Percentiles rank a stretch among this genome's conserved stretches.
These are phyloP conservation scores for Conistra vaccinii DNA, from an alignment of 2,888 invertebrate genomes.

Conservation along the genomic window DNA sequence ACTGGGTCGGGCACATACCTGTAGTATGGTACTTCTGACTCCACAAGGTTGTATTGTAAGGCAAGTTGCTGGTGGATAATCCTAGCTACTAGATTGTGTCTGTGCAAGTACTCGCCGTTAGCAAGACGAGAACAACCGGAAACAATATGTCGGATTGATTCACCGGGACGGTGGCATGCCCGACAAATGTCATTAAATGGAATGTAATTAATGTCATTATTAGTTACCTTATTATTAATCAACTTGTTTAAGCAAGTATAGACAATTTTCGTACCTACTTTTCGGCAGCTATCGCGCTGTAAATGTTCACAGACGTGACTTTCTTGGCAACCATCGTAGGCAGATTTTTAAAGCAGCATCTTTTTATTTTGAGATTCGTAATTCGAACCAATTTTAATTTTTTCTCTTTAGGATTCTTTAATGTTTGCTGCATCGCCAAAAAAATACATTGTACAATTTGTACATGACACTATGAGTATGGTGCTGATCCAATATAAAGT, in stretches of 20 bases:
- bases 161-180: too few species aligned
- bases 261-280: constrained; percentile 11
- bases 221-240: constrained; percentile 6
- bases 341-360: not conserved
- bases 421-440: not conserved
- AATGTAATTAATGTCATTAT: too few species aligned
- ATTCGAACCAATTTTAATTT: not conserved
- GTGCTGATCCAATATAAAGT: not conserved
- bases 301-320: constrained; percentile 41
- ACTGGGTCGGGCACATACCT: too few species aligned
- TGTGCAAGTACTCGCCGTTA: too few species aligned
- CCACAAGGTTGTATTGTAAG: too few species aligned
- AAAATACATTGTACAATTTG: not conserved
- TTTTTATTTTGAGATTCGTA: not conserved
- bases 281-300: constrained; percentile 8
- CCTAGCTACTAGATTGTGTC: too few species aligned
- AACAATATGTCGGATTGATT: too few species aligned
- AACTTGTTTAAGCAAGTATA: constrained; percentile 35
- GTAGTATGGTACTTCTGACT: too few species aligned
- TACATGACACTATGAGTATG: not conserved
- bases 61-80: too few species aligned
- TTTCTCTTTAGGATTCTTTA: not conserved
- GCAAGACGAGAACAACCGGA: too few species aligned
- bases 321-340: constrained; percentile 22
- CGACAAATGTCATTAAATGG: too few species aligned